Evolutionary conservation across 2,888 invertebrate species (phyloP), one percentile per base, ranked within the genome.

Genomic region (Erannis defoliaria): DNA sequence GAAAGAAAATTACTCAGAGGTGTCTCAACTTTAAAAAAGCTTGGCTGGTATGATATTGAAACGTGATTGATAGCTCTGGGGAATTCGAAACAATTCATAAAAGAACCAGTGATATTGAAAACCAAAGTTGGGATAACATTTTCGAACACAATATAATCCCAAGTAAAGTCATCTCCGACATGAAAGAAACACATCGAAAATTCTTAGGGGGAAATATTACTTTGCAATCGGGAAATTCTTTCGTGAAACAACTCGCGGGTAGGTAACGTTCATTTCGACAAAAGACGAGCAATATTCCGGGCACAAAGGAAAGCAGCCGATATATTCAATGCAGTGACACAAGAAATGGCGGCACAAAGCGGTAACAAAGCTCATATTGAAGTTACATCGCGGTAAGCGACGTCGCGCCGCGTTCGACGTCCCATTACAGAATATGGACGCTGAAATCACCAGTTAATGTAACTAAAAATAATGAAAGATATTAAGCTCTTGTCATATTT

Each of bases 271-370:
- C 90, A 89, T 90, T 90, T 88, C 88, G 89, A 90, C 88, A 90
- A 92, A 90, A 88, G 91, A 90, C 88, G 88, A 90, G 90, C 92
- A 91, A 91, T 92, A 92, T 91, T 88, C 90, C 84, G 87, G 83
- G 88, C 89, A 92, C 92, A 92, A 92, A 92, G 92, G 91, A 86
- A 85, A 87, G 85, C 89, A 84, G 84, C 86, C 91, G 90, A 92
- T 92, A 92, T 92, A 92, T 92, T 92, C 91, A 90, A 91, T 91
- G 93, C 90, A 90, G 91, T 92, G 92, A 92, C 92, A 91, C 87
- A 91, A 91, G 91, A 90, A 91, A 90, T 88, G 85, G 86, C 87
- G 88, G 85, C 85, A 84, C 88, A 85, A 85, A 88, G 88, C 89
- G 88, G 89, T 90, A 88, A 90, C 91, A 91, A 92, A 92, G 90